Evolutionary conservation across 2,888 invertebrate species (phyloP), one percentile per base, ranked within the genome.

Genomic region (Cordilura impudica): DNA sequence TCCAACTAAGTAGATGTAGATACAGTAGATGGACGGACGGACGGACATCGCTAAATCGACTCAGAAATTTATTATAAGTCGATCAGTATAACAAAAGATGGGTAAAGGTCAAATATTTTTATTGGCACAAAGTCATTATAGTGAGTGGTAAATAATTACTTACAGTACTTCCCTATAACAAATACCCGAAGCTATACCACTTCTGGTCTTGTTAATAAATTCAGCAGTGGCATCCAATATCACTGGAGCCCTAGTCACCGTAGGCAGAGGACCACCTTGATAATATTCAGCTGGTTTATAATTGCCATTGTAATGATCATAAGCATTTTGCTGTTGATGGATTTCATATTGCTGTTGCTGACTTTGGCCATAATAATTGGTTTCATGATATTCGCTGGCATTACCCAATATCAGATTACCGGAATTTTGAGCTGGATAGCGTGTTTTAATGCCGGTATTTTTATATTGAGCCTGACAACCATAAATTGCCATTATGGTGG

Each of bases 121-220:
- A n/a, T n/a, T 35, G 1, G 43, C n/a, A 18, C 10, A 56, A 23
- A 18, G n/a, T 39, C 6, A 49, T 47, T 54, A 63, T 26, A n/a
- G n/a, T n/a, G n/a, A n/a, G n/a, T 10, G 35, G 4, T 21, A 29
- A 23, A 26, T 49, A 16, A n/a, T 31, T 16, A 89, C 90, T 89
- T 87, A 90, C 90, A 89, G 88, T 49, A 90, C 90, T 86, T 90
- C 90, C 66, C 83, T 88, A 70, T 81, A 86, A 71, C 90, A 90
- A 61, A 89, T 61, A 3, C 90, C 90, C 49, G 87, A 84, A 45
- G 89, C 84, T 85, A 90, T 89, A 0, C 84, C 83, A 0, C 86
- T 85, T 6, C 91, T 87, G 7, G 90, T 90, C 43, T 84, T 84
- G 66, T 90, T 90, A 47, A 89, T 86, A 53, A 90, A 90, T 53